A percentile compares a stretch with the other conserved stretches of the same genome.
These are phyloP conservation scores for Limnothrissa miodon DNA, from an alignment of 2,113 vertebrate genomes.

Conservation along the genomic window DNA sequence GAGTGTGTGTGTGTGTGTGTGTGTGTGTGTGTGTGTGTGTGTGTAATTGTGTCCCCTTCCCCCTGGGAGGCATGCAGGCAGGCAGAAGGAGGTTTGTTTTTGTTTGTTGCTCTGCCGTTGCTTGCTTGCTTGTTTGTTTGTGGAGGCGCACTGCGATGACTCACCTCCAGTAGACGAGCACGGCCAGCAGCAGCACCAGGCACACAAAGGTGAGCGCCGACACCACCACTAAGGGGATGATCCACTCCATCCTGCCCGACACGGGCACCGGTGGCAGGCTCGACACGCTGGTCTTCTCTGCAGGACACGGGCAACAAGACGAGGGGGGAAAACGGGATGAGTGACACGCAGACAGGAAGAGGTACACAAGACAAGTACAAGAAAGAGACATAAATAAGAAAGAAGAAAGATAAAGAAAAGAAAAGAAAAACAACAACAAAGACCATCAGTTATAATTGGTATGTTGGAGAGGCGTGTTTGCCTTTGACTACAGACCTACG, in stretches of 20 bases:
- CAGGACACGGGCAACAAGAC: background rate
- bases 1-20: background rate
- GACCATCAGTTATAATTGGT: background rate
- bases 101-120: too few species aligned
- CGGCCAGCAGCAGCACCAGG: constrained; percentile 84
- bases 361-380: background rate
- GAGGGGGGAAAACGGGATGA: background rate
- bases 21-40: background rate
- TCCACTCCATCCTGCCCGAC: constrained; percentile 84
- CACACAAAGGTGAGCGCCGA: constrained; percentile 88
- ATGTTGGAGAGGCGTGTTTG: background rate
- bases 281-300: constrained; percentile 38
- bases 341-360: background rate
- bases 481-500: background rate
- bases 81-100: too few species aligned
- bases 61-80: too few species aligned
- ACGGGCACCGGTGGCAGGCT: constrained; percentile 58
- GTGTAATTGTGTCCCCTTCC: background rate
- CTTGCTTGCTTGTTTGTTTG: background rate
- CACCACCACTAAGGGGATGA: constrained; percentile 86
- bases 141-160: background rate
- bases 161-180: constrained; percentile 92
- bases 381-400: background rate
- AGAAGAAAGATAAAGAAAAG: background rate
- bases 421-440: background rate